Evolutionary conservation across 1,140 invertebrate genomes (phyloP), one percentile per base, ranked within the genome.

Genomic region (Aphaenogaster ashmeadi): DNA sequence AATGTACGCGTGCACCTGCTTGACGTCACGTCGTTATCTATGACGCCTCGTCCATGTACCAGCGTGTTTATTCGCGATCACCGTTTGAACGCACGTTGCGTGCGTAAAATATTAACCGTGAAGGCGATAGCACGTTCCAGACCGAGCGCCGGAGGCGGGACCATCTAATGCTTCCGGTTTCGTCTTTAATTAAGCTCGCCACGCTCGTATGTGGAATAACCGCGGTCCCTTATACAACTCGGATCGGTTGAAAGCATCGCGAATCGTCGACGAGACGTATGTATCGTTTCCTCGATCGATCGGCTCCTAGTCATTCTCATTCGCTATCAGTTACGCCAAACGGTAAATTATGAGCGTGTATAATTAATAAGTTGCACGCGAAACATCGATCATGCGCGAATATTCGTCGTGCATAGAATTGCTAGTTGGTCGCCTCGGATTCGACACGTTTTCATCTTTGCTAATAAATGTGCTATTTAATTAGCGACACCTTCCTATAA

Each of bases 171-270:
- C 83, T 91, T 91, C 90, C 90, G 89, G 71, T 27, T 44, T 72
- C 18, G 41, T 60, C 52, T 87, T 87, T 91, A 91, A 91, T 91
- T 91, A 74, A 8, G n/a, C 15, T 27, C 18, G 66, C 52, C 38
- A 15, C 50, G 71, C 69, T 87, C 27, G 71, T 54, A 87, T 80
- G 58, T 62, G 81, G 44, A 58, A 74, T 90, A 54, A 60, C 80
- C 80, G 64, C 64, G 56, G 36, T 80, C 52, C 21, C 41, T 90
- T 90, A 90, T 18, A 64, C 86, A 90, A 90, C 9, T 33, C 77
- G 66, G 75, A 5, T 5, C 21, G 27, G 5, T 83, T 75, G 89
- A 83, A 90, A 84, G 88, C 89, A 64, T 74, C 81, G 80, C 71
- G 78, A 47, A 60, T 38, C 3, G 21, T 27, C 44, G 21, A 77